phyloP scores from a whole-genome alignment of 1,140 invertebrate species.

The Acyrthosiphon pisum region DNA sequence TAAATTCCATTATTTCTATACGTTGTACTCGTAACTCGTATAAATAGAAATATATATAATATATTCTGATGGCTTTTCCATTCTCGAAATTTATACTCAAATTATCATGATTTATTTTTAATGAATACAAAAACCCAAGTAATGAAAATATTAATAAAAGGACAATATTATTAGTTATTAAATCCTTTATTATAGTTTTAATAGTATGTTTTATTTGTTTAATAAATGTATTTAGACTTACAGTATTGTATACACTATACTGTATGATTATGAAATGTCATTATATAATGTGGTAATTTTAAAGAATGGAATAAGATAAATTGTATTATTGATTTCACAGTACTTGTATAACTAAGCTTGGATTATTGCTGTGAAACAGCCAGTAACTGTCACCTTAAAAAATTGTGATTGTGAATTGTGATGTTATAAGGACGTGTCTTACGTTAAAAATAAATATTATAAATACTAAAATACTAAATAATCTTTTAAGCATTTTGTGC shows the following conservation, averaged over 20 bases:
- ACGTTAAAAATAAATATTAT: too few relatives aligned
- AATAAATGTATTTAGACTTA: background rate
- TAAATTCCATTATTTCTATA: too few relatives aligned
- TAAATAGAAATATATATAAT: too few relatives aligned
- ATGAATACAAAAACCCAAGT: background rate
- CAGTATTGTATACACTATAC: background rate
- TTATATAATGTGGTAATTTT: background rate
- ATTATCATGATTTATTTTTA: background rate
- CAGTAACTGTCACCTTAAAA: background rate
- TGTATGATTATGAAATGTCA: background rate
- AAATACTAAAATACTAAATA: too few relatives aligned
- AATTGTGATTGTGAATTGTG: background rate
- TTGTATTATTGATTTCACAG: background rate
- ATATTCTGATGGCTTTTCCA: background rate
- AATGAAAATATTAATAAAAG: background rate
- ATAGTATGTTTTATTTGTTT: background rate
- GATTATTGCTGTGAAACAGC: background rate
- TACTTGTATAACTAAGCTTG: background rate
- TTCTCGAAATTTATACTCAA: background rate
- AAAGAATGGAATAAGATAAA: background rate
- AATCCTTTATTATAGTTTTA: too few relatives aligned
- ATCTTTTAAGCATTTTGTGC: too few relatives aligned
- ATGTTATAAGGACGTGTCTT: too few relatives aligned
- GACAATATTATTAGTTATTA: background rate
- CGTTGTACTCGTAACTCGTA: too few relatives aligned